Percentiles rank a stretch among this genome's conserved stretches.
Conservation (phyloP, 2,888 invertebrate genomes). For the Noctua janthe region DNA sequence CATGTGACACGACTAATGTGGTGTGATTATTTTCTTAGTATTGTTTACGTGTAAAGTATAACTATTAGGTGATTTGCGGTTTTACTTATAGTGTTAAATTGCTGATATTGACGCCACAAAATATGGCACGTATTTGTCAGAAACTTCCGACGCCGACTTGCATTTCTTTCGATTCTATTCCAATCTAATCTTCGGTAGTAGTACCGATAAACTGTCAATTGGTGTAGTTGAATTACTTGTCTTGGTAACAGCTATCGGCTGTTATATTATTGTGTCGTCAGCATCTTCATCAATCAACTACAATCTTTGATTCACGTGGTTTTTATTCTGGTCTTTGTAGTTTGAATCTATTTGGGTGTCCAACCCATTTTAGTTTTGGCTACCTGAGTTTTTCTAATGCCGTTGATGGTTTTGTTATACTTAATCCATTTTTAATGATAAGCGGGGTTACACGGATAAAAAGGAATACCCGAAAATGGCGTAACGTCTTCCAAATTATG, state of each 20-base stretch:
- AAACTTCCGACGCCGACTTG: neutral
- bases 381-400: conserved; percentile 39
- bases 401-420: neutral
- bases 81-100: conserved; percentile 21
- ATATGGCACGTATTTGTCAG: neutral
- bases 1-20: conserved; percentile 25
- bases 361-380: neutral
- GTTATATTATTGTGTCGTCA: neutral
- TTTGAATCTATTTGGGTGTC: neutral
- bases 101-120: neutral
- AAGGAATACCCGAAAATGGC: neutral
- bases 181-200: conserved; percentile 20
- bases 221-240: conserved; percentile 8
- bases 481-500: neutral
- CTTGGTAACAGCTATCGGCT: conserved; percentile 14
- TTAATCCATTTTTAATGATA: conserved; percentile 17
- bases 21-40: conserved; percentile 49
- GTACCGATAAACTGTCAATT: conserved; percentile 28
- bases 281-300: neutral
- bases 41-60: conserved; percentile 18
- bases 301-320: conserved; percentile 11
- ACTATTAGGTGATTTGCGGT: conserved; percentile 10
- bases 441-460: neutral
- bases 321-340: neutral
- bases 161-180: conserved; percentile 11